These are phyloP conservation scores for Nesidiocoris tenuis DNA, from an alignment of 2,888 invertebrate species.

Conservation along the genomic window DNA sequence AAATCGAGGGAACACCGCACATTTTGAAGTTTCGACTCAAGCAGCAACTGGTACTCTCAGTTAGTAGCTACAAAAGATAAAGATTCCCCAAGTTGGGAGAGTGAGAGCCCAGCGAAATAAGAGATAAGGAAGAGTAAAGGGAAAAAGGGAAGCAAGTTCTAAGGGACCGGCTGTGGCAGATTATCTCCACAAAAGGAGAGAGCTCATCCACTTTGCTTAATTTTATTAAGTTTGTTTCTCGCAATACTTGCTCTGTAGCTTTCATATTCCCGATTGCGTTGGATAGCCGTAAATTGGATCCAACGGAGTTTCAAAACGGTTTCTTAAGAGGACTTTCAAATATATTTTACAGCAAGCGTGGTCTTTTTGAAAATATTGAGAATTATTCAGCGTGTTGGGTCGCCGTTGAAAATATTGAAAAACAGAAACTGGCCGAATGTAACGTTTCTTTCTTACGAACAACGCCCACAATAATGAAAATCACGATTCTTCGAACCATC, in stretches of 20 bases:
- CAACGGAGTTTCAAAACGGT: background rate
- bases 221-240: constrained; percentile 29
- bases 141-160: constrained; percentile 5
- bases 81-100: constrained; percentile 5
- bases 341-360: background rate
- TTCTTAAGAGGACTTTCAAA: background rate
- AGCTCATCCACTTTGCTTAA: constrained; percentile 19
- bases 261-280: constrained; percentile 1
- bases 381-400: too few relatives aligned
- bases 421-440: too few relatives aligned
- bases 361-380: too few relatives aligned
- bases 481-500: too few relatives aligned
- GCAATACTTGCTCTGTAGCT: constrained; percentile 9
- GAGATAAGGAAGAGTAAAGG: background rate
- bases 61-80: constrained; percentile 11
- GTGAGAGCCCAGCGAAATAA: background rate
- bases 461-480: too few relatives aligned
- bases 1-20: background rate
- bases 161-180: constrained; percentile 8
- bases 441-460: too few relatives aligned
- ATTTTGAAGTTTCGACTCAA: background rate
- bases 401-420: too few relatives aligned
- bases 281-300: background rate
- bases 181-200: constrained; percentile 20
- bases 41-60: constrained; percentile 3